Evolutionary conservation across 2,888 invertebrate species (phyloP).

Genomic region (Sipha maydis): DNA sequence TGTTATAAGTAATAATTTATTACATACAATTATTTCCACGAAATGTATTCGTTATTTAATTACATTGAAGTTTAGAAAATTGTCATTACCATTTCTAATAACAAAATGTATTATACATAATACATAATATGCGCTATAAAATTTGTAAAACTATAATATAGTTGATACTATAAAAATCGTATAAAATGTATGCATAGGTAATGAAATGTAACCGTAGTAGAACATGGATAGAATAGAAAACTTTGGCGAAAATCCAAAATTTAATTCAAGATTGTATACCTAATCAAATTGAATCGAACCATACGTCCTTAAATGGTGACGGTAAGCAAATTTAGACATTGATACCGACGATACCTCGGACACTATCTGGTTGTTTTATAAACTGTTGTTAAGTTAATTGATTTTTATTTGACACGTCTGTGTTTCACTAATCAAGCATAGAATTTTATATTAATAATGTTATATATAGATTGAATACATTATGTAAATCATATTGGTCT

Average conservation of each 20-base stretch:
- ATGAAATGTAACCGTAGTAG: neutral
- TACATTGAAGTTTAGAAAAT: too few relatives aligned
- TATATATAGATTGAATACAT: neutral
- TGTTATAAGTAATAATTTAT: too few relatives aligned
- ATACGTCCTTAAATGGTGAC: neutral
- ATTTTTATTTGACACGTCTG: neutral
- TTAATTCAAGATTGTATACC: constrained; percentile 39
- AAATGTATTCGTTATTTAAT: too few relatives aligned
- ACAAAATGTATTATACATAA: too few relatives aligned
- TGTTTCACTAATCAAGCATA: neutral
- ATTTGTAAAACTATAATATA: too few relatives aligned
- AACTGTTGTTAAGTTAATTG: neutral
- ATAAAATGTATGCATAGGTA: neutral
- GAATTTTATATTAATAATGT: too few relatives aligned
- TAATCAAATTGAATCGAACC: constrained; percentile 11
- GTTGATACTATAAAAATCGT: too few relatives aligned
- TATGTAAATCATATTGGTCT: neutral
- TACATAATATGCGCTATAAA: too few relatives aligned
- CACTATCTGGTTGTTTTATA: neutral
- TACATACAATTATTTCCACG: too few relatives aligned
- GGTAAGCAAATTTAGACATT: neutral
- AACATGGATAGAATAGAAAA: constrained; percentile 21
- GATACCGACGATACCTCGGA: neutral
- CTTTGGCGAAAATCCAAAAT: constrained; percentile 45
- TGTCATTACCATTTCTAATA: too few relatives aligned